Conservation (phyloP, 2,797 vertebrate genomes). For the Sus cebifrons region DNA sequence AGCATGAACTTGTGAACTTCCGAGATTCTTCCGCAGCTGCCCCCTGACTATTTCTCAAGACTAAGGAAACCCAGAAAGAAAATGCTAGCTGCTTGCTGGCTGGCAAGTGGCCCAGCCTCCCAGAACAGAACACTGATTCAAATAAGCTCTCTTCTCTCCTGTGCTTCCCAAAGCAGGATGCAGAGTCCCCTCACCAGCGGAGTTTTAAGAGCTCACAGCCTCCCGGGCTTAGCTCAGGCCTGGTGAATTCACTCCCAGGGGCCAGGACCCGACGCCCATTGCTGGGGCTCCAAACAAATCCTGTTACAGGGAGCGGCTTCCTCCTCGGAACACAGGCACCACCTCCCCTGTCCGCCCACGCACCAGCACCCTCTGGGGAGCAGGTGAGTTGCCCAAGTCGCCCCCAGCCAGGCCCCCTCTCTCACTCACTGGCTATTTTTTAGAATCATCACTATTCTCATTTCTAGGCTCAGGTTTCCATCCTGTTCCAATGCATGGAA, state of each 20-base stretch:
- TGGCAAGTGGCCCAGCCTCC: background rate
- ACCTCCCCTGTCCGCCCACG: background rate
- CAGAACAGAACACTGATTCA: background rate
- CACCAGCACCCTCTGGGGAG: rapidly evolving
- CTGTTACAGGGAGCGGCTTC: background rate
- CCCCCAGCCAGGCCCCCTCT: background rate
- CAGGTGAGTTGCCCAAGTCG: background rate
- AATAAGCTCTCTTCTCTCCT: background rate
- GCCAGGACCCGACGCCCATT: background rate
- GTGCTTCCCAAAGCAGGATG: background rate
- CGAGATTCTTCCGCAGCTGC: background rate
- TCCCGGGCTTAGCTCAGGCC: background rate
- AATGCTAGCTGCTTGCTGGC: background rate
- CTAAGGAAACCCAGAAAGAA: constrained; percentile 52
- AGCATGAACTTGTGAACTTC: background rate
- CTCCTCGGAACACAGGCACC: background rate
- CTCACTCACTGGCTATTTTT: background rate
- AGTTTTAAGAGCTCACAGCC: background rate
- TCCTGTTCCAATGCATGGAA: background rate
- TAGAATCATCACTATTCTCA: background rate
- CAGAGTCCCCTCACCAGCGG: background rate
- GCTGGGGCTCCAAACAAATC: background rate
- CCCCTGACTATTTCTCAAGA: constrained; percentile 39
- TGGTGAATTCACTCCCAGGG: background rate
- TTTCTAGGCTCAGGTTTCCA: background rate